phyloP scores from a whole-genome alignment of 2,888 invertebrate species.

The Molanna angustata region DNA sequence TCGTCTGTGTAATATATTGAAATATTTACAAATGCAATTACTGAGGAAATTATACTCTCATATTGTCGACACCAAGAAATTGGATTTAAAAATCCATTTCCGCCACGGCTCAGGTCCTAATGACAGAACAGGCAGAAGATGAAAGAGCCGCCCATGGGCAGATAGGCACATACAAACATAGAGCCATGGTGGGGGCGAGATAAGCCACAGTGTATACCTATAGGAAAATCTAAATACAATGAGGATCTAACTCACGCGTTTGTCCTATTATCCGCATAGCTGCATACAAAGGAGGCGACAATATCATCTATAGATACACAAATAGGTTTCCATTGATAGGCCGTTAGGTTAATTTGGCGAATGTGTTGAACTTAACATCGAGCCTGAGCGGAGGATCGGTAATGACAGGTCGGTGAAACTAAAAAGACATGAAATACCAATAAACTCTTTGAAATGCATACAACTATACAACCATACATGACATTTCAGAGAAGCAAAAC shows the following conservation, averaged over 20 bases:
- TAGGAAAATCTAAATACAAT: conserved; percentile 31
- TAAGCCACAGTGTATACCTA: no score
- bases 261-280: conserved; percentile 24
- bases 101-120: conserved; percentile 8
- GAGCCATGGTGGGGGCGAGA: no score
- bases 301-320: background rate
- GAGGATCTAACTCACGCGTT: conserved; percentile 22
- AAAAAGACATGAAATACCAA: no score
- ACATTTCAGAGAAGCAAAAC: no score
- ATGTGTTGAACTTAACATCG: background rate
- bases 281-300: conserved; percentile 10
- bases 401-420: conserved; percentile 23
- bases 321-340: conserved; percentile 3
- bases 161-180: no score
- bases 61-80: no score
- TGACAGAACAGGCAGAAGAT: conserved; percentile 4
- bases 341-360: conserved; percentile 16
- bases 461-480: no score
- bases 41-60: conserved; percentile 5
- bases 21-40: background rate
- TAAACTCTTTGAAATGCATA: no score
- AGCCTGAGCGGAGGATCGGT: conserved; percentile 4
- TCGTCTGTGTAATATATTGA: no score
- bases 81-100: no score
- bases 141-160: conserved; percentile 24